Evolutionary conservation across 2,797 vertebrate species (phyloP), one percentile per base, ranked within the genome.

Genomic region (Danio jaintianensis): DNA sequence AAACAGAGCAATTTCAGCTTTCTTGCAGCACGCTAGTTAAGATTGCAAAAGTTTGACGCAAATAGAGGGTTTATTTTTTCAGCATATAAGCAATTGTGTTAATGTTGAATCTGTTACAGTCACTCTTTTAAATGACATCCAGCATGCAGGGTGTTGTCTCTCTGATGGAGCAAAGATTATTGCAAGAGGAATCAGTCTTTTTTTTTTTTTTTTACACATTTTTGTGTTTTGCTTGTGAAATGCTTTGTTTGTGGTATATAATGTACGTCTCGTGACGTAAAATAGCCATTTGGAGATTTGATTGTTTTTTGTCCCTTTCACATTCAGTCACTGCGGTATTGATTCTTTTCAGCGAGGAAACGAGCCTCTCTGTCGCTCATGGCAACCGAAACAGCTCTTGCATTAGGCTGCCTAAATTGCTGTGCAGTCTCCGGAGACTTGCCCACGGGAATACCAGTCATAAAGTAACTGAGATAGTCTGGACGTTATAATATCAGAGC

Each of bases 311-410:
- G 91, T 88, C 85, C 82, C 87, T 86, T 92, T 84, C 77, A 79
- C 90, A 86, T 90, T 81, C 56, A 88, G 89, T 87, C 89, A 82
- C 86, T 88, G 75, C 87, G 86, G 85, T 90, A 91, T 92, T 87
- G 91, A 92, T 90, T 83, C 82, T 82, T 82, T 87, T 59, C 61
- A 72, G 66, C 68, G 74, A 86, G 80, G 87, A 88, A 88, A 84
- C 77, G 53, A 84, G 88, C 87, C 88, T 91, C 85, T 88, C 81
- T 59, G 84, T 92, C 88, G 86, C 88, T 89, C 92, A 90, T 93
- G 93, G 92, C 93, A 93, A 93, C 91, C 89, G 36, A 71, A 74
- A 71, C 84, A 75, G 75, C 79, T 80, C 84, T 78, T 15, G 79
- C 82, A 80, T 87, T 83, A 82, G 82, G 76, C 82, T 70, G 77